Conservation (phyloP, 2,888 invertebrate species). For the Machimus rusticus region DNA sequence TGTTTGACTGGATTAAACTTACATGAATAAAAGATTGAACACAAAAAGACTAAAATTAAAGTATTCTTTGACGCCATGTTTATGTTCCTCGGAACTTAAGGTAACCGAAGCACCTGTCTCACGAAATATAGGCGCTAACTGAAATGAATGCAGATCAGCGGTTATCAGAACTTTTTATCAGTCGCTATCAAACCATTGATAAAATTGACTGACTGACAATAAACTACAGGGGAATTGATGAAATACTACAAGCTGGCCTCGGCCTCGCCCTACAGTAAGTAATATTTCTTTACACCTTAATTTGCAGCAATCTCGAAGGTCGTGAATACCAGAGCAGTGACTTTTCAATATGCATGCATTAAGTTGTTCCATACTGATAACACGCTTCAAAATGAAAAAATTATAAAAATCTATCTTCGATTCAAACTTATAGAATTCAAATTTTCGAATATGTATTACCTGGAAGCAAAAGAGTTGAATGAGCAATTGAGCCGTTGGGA, state of each 20-base stretch:
- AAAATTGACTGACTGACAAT: not conserved
- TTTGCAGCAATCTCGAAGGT: no score
- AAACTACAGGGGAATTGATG: not conserved
- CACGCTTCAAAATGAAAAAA: no score
- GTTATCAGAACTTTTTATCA: not conserved
- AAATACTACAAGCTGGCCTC: not conserved
- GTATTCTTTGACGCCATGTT: not conserved
- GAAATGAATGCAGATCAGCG: not conserved
- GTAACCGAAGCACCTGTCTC: not conserved
- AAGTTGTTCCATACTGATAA: no score
- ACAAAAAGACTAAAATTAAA: not conserved
- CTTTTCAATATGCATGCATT: no score
- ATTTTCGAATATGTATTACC: no score
- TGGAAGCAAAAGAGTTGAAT: no score
- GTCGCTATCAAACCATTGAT: not conserved
- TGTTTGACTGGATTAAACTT: not conserved
- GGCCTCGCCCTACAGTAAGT: no score
- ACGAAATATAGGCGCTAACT: not conserved
- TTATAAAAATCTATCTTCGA: no score
- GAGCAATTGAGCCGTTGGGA: no score
- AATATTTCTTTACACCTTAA: no score
- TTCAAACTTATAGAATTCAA: no score
- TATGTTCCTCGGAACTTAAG: not conserved
- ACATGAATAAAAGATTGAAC: not conserved
- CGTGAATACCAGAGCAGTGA: no score